Evolutionary conservation across 2,888 invertebrate species (phyloP), one percentile per base, ranked within the genome.

Genomic region (Oeneis ivallda): DNA sequence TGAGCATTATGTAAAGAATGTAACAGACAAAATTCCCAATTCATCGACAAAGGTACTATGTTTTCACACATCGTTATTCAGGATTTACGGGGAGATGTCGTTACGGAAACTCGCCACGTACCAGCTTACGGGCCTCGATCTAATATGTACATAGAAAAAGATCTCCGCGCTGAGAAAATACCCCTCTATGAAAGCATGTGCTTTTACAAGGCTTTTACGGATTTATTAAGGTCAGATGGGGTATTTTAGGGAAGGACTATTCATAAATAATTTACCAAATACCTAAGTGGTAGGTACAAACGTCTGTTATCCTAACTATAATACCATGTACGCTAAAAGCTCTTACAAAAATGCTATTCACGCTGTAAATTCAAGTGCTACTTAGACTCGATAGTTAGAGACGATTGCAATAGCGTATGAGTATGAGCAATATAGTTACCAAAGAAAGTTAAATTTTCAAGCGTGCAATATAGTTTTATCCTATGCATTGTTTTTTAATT

Each of bases 91-190:
- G 74, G 70, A 81, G 82, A 81, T 81, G 80, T 76, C 80, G 80
- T 85, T 85, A 79, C 67, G 74, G 74, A 85, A 82, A 82, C 83
- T 77, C 73, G 70, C 79, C 84, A 82, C 85, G 87, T 83, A 78
- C 76, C 78, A 79, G 80, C 83, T 82, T 78, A 84, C 76, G 75
- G 76, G 72, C 76, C 76, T 76, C 76, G 70, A 76, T 87, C 79
- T 85, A 87, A 85, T 87, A 88, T 87, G 85, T 84, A 86, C 88
- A 87, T 84, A 87, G 86, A 83, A 85, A 82, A 83, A 79, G 79
- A 83, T 80, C 77, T 81, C 77, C 80, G 77, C 79, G 80, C 72
- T 74, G 73, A 79, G 77, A 75, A 79, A 81, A 77, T 77, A 77
- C 74, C 74, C 66, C 66, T 54, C 72, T 78, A 82, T 81, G 82